Evolutionary conservation across 2,113 vertebrate species (phyloP).

Genomic region (Sciurus niger): DNA sequence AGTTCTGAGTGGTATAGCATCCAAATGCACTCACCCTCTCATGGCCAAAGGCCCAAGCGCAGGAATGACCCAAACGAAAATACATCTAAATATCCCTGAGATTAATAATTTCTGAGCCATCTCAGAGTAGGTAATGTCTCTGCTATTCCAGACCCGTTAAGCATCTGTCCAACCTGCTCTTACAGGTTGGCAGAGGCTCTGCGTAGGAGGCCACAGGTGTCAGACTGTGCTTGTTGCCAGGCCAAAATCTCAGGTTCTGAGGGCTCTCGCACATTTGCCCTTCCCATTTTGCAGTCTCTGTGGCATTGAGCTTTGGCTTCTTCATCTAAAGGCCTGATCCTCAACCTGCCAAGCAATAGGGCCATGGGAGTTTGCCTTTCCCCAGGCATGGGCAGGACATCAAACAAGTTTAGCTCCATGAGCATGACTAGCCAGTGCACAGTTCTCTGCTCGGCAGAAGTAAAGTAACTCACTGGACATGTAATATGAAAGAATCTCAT

Average conservation of each 20-base stretch:
- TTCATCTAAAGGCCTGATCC: neutral
- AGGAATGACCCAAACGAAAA: neutral
- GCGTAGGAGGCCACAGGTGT: neutral
- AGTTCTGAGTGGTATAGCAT: neutral
- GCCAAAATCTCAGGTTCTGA: rapidly evolving
- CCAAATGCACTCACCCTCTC: neutral
- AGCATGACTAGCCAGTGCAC: rapidly evolving
- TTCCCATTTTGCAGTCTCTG: neutral
- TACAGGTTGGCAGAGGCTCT: neutral
- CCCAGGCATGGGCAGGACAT: neutral
- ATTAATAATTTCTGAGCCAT: neutral
- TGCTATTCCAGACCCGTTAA: neutral
- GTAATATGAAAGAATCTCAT: neutral
- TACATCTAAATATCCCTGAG: neutral
- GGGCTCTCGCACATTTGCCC: rapidly evolving
- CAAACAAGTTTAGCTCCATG: neutral
- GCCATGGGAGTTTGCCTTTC: neutral
- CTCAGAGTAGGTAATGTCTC: neutral
- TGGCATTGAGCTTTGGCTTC: neutral
- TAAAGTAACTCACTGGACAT: neutral
- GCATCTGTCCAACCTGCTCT: rapidly evolving
- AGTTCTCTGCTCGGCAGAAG: neutral
- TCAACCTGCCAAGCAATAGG: neutral
- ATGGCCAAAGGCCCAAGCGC: neutral
- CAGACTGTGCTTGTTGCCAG: neutral